Evolutionary conservation across 2,888 invertebrate species (phyloP).

Genomic region (Spisula subtruncata): DNA sequence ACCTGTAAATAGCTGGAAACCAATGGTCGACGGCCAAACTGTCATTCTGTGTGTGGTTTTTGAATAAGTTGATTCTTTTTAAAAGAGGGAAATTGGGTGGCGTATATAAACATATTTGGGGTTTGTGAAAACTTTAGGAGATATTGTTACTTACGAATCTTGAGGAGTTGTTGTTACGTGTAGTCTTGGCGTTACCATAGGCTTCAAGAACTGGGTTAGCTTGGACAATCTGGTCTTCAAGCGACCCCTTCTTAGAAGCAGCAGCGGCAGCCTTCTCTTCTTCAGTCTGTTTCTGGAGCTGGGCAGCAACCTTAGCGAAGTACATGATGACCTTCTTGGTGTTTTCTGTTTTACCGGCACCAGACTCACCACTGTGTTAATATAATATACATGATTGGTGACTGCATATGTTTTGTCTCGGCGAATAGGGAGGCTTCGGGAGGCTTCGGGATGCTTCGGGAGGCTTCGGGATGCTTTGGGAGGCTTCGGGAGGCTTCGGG

Average conservation of each 20-base stretch:
- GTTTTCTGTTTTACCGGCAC: slow-evolving; percentile 99
- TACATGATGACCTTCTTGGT: slow-evolving; percentile 99
- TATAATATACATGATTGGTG: background rate
- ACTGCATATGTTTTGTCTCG: no score
- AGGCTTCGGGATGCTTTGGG: no score
- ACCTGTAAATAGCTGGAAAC: no score
- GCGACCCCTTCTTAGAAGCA: slow-evolving; percentile 68
- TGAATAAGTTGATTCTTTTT: no score
- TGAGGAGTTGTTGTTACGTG: slow-evolving; percentile 99
- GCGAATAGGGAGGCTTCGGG: no score
- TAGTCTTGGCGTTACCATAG: slow-evolving; percentile 86
- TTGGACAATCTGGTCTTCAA: slow-evolving; percentile 99
- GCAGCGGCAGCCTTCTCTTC: slow-evolving; percentile 70
- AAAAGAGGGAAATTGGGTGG: no score
- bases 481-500: no score
- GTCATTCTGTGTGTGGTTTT: no score
- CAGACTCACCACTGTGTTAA: slow-evolving; percentile 95
- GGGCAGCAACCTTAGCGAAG: slow-evolving; percentile 95
- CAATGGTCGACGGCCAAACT: no score
- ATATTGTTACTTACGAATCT: slow-evolving; percentile 97
- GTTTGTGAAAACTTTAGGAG: background rate
- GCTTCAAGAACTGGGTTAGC: slow-evolving; percentile 92
- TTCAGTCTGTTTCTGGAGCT: slow-evolving; percentile 75
- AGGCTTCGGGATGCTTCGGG: no score
- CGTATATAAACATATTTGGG: background rate